A percentile compares a stretch with the other conserved stretches of the same genome.
These are phyloP conservation scores for Torymus tubicola DNA, from an alignment of 2,888 invertebrate species.

Conservation along the genomic window DNA sequence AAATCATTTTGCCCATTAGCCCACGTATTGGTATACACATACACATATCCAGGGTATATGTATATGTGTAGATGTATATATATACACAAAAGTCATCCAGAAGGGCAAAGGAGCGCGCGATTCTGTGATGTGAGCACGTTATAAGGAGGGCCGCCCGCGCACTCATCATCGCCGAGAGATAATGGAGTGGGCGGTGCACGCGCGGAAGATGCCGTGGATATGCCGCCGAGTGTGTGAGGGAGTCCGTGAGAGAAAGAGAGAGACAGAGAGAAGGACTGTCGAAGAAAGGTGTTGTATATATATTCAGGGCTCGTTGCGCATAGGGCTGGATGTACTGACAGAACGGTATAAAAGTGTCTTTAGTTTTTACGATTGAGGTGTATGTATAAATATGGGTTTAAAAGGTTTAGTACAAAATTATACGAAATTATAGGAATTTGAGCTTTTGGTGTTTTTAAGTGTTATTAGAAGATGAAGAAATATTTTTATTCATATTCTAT, in stretches of 20 bases:
- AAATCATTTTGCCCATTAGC: slow-evolving; percentile 73
- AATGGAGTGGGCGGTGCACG: slow-evolving; percentile 74
- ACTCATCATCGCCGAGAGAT: slow-evolving; percentile 75
- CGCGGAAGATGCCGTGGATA: slow-evolving; percentile 38
- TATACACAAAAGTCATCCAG: slow-evolving; percentile 27
- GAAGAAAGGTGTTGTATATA: no score
- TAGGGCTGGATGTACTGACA: no score
- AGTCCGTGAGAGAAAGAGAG: neutral
- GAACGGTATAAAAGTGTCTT: no score
- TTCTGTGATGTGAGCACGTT: slow-evolving; percentile 69
- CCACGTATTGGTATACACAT: slow-evolving; percentile 56
- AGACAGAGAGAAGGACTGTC: no score
- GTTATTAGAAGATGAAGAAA: no score
- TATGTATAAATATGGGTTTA: no score
- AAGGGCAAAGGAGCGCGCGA: slow-evolving; percentile 57
- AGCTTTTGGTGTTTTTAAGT: no score
- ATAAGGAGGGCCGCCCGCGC: slow-evolving; percentile 71
- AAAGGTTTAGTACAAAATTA: no score
- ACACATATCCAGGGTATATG: neutral
- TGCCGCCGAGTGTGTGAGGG: slow-evolving; percentile 28
- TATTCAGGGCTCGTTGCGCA: no score
- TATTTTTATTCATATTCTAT: no score
- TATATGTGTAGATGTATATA: slow-evolving; percentile 19
- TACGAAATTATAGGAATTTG: no score
- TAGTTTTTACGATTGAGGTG: no score